Base-by-base conservation (phyloP, 1,140 invertebrate genomes). In the Radopholus similis region DNA sequence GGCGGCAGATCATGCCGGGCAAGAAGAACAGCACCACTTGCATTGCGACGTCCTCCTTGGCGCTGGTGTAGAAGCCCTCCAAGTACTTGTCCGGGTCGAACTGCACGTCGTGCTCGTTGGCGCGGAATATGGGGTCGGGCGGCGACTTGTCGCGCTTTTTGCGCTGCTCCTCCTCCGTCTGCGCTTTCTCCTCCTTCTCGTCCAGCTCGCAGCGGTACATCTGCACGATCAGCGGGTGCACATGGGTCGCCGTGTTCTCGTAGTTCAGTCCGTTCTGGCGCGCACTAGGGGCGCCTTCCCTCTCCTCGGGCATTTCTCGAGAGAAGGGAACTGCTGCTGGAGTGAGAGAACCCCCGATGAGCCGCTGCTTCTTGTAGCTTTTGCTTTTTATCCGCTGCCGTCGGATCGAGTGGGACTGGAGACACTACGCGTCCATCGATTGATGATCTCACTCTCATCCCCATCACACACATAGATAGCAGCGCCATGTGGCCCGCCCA, bases 11-110 rank as follows among this genome's bases (percentile, higher is more conserved):
- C 18, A 81, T 82, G 37, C 78, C 78, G 2, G 78, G 80, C 6
- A 81, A 66, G 47, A 81, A 82, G 53, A 81, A 80, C n/a, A 80
- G 64, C 23, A 82, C 71, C n/a, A 82, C 68, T 54, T 80, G 77
- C 78, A 81, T 81, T 11, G 78, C 78, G 6, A 55, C 66, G 64
- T 81, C 78, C 47, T 81, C 78, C 28, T 63, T 66, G 1, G 74
- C 66, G 5, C 71, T 55, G 40, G 64, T 76, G 60, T 78, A 78
- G 68, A 78, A 78, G 4, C 69, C 71, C 26, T 75, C 65, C 21
- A 78, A 63, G 54, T 78, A 78, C 18, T 76, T 63, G 9, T 59
- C 38, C 11, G 77, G 77, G 44, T 75, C 72, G 62, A 78, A 78
- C 77, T 78, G 57, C 15, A 37, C 56, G 34, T 62, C 70, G 59